These are phyloP conservation scores for Mystacides longicornis DNA, from an alignment of 2,888 invertebrate genomes.

Conservation along the genomic window DNA sequence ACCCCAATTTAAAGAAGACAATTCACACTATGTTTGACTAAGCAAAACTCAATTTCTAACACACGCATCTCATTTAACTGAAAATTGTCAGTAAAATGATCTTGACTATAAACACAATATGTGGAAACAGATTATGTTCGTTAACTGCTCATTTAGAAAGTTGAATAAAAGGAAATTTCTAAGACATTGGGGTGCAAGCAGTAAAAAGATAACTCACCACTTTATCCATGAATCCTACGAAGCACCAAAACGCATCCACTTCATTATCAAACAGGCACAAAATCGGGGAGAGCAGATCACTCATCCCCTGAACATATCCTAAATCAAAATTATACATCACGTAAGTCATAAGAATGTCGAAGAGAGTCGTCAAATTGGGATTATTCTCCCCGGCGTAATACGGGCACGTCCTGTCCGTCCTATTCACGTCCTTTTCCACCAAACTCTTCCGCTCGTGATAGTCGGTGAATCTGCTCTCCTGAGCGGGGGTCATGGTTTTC, in stretches of 20 bases:
- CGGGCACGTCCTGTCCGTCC: constrained; percentile 86
- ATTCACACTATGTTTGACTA: no score
- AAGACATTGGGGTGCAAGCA: no score
- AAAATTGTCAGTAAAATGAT: no score
- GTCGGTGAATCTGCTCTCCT: constrained; percentile 81
- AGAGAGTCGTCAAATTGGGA: constrained; percentile 73
- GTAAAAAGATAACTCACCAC: no score
- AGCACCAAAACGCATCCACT: constrained; percentile 98
- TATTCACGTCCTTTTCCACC: constrained; percentile 95
- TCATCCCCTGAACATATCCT: constrained; percentile 96
- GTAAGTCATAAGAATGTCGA: constrained; percentile 95
- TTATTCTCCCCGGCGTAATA: constrained; percentile 94
- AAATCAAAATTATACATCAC: constrained; percentile 98
- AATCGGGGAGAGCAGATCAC: constrained; percentile 90
- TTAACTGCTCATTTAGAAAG: no score
- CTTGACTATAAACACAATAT: no score
- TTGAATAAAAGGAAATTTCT: no score
- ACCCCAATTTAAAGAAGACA: no score
- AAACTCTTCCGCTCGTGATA: constrained; percentile 87
- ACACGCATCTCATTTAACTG: no score
- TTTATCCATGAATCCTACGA: constrained; percentile 94
- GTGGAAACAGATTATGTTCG: no score
- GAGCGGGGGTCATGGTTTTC: constrained; percentile 79
- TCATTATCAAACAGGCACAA: constrained; percentile 84
- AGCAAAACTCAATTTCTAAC: no score